These are phyloP conservation scores for Mormoops blainvillei DNA, from an alignment of 2,113 vertebrate genomes.

Conservation along the genomic window DNA sequence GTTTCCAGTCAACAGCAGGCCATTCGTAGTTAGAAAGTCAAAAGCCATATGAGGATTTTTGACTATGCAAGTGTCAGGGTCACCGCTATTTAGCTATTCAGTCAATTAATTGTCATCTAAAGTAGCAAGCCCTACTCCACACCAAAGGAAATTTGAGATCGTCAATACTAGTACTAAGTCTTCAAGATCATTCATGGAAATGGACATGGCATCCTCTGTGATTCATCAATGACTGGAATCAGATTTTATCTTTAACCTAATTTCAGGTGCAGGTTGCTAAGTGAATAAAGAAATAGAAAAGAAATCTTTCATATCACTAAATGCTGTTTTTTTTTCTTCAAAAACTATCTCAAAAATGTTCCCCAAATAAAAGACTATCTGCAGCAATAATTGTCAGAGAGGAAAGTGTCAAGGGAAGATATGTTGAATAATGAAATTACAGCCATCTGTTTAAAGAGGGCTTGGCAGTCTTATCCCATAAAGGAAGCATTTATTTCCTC, in stretches of 20 bases:
- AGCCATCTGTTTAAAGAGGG: slow-evolving; percentile 58
- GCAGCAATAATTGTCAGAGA: slow-evolving; percentile 51
- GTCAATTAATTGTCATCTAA: not conserved
- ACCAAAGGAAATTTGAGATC: not conserved
- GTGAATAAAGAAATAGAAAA: not conserved
- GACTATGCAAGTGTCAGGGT: not conserved
- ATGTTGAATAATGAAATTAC: slow-evolving; percentile 62
- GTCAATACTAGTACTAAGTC: not conserved
- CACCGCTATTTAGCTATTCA: not conserved
- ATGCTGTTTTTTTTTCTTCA: slow-evolving; percentile 33
- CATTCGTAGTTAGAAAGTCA: not conserved
- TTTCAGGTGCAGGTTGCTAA: not conserved
- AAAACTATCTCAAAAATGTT: slow-evolving; percentile 22
- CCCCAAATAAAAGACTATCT: slow-evolving; percentile 37
- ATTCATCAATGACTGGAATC: not conserved
- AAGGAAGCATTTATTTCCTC: not conserved
- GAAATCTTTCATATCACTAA: not conserved
- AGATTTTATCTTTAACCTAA: not conserved
- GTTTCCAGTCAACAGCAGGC: not conserved
- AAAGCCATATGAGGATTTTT: not conserved
- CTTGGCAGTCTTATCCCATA: slow-evolving; percentile 34
- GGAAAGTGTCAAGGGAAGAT: slow-evolving; percentile 45
- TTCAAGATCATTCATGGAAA: not conserved
- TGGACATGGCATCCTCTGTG: not conserved
- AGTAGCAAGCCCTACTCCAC: not conserved